These are phyloP conservation scores for Drosophila parvula DNA, from an alignment of 1,140 invertebrate species.

Conservation along the genomic window DNA sequence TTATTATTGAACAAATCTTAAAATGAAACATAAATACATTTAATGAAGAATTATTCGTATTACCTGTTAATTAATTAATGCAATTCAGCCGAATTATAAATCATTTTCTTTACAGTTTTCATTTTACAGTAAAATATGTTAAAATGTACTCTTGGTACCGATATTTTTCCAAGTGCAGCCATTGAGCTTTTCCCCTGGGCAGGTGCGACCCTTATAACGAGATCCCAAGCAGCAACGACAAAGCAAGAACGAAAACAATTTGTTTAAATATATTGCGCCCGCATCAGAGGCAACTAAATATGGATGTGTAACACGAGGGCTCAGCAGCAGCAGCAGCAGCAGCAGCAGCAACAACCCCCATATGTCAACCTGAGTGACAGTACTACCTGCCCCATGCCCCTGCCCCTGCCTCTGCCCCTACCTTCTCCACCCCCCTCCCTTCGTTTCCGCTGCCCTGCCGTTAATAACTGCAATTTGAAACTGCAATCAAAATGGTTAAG, in stretches of 20 bases:
- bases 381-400: slow-evolving; percentile 9
- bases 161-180: slow-evolving; percentile 15
- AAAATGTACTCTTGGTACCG: too few species aligned
- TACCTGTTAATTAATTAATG: not conserved
- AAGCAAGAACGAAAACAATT: slow-evolving; percentile 64
- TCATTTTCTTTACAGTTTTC: too few species aligned
- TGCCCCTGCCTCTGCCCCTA: not conserved
- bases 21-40: too few species aligned
- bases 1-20: too few species aligned
- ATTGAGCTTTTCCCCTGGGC: slow-evolving; percentile 35
- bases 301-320: slow-evolving; percentile 35
- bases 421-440: not conserved
- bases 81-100: not conserved
- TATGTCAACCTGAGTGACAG: slow-evolving; percentile 61
- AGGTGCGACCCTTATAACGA: slow-evolving; percentile 77
- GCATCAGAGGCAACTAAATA: slow-evolving; percentile 63
- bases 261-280: slow-evolving; percentile 76
- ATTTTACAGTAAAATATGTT: too few species aligned
- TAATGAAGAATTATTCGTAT: too few species aligned
- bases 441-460: slow-evolving; percentile 20
- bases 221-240: slow-evolving; percentile 21
- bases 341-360: slow-evolving; percentile 44
- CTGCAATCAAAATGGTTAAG: slow-evolving; percentile 67
- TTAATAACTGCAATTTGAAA: slow-evolving; percentile 73
- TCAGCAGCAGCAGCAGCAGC: not conserved